phyloP scores from a whole-genome alignment of 2,888 invertebrate species.

The Plebejus argus region DNA sequence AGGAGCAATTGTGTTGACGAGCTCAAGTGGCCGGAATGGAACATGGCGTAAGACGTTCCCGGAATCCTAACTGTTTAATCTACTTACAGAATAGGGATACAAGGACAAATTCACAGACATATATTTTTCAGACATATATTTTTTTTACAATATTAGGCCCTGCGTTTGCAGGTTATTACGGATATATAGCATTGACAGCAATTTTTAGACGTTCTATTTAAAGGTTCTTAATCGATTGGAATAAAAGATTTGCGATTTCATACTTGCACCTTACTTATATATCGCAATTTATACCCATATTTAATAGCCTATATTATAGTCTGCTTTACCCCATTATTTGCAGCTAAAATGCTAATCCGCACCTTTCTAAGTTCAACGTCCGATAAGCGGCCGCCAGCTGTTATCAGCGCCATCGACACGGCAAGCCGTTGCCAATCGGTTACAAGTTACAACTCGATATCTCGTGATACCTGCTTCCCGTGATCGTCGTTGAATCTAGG shows the following conservation, averaged over 20 bases:
- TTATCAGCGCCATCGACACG: neutral
- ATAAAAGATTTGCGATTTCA: no score
- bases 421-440: neutral
- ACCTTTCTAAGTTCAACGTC: constrained; percentile 7
- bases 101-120: neutral
- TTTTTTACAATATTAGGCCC: neutral
- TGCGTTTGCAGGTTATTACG: neutral
- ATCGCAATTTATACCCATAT: no score
- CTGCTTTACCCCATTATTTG: neutral
- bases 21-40: constrained; percentile 73
- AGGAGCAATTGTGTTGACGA: constrained; percentile 74
- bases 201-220: no score
- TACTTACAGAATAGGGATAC: neutral
- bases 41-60: constrained; percentile 53
- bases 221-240: no score
- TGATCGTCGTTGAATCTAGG: neutral
- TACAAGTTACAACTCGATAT: constrained; percentile 16
- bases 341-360: neutral
- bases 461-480: neutral
- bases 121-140: neutral
- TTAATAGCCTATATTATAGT: neutral
- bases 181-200: no score
- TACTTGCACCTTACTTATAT: no score
- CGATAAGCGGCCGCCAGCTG: constrained; percentile 1
- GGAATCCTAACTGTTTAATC: constrained; percentile 29